Evolutionary conservation across 1,140 invertebrate species (phyloP).

Genomic region (Ruditapes philippinarum): DNA sequence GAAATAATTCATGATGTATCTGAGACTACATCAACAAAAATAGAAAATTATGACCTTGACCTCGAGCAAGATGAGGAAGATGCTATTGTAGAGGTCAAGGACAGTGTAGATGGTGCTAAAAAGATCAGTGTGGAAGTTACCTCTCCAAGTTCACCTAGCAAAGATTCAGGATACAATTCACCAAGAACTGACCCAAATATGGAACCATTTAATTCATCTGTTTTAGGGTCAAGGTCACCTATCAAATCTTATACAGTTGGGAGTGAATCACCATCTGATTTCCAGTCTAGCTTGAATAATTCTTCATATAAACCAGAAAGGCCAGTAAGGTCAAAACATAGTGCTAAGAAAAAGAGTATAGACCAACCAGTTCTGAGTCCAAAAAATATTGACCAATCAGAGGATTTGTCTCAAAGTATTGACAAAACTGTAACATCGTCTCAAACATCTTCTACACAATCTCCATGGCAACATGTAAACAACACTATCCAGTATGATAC

Average conservation of each 20-base stretch:
- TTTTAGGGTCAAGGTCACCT: constrained; percentile 20
- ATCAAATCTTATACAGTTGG: background rate
- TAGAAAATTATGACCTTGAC: constrained; percentile 49
- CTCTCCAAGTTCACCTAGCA: background rate
- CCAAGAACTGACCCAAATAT: constrained; percentile 27
- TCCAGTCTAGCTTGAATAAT: background rate
- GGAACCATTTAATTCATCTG: background rate
- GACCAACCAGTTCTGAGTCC: background rate
- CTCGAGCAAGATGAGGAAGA: constrained; percentile 51
- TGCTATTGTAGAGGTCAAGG: background rate
- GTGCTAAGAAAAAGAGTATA: constrained; percentile 12
- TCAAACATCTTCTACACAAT: background rate
- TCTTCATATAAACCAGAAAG: constrained; percentile 10
- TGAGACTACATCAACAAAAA: background rate
- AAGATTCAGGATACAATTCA: constrained; percentile 20
- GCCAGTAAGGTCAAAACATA: constrained; percentile 35
- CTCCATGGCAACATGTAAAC: background rate
- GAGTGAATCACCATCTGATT: background rate
- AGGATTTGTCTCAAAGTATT: background rate
- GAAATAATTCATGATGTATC: background rate
- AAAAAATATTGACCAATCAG: too few species aligned
- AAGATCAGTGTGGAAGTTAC: background rate
- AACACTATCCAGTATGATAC: background rate
- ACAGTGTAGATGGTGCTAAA: background rate
- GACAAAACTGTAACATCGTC: too few species aligned